Base-by-base conservation (phyloP, 2,888 invertebrate species). In the Phoronis australis region DNA sequence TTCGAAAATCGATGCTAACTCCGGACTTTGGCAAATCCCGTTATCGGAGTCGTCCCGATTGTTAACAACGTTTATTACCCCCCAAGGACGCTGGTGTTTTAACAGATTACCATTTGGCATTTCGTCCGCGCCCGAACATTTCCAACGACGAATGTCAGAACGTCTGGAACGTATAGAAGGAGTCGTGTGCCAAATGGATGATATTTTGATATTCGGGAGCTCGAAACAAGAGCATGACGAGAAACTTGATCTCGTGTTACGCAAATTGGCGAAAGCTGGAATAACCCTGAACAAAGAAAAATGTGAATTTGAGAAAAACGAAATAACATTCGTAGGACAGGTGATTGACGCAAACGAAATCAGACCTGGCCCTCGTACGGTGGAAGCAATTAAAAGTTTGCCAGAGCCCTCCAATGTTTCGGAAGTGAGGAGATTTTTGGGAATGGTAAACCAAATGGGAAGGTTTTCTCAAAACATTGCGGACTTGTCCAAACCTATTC, bases 121-220 rank as follows among this genome's bases (percentile, higher is more conserved):
- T 5, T 48, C 45, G 1, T 74, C 72, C 43, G 78, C 79, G 4
- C 73, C 73, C 0, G 78, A 78, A 60, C 59, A 71, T 15, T 77
- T 74, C 48, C 73, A 77, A 58, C 75, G 76, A 63, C 62, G 64
- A 3, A 51, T 79, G 50, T 72, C 72, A 50, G 55, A 60, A 53
- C 60, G 74, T 15, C 38, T 77, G 3, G 26, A n/a, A 4, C 35
- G n/a, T n/a, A n/a, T 56, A 23, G 48, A 48, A n/a, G 45, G 54
- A 20, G 48, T 51, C 3, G 26, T 56, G 6, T 51, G 54, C 37
- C 44, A 48, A 22, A 55, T 54, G 51, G 48, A 56, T 41, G 55
- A 55, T 26, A 45, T 51, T 9, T 24, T 55, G 20, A 31, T 53
- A 20, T 18, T 24, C 20, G 48, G 47, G 4, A 18, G 15, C 2